Evolutionary conservation across 2,888 invertebrate genomes (phyloP), one percentile per base, ranked within the genome.

Genomic region (Osmoderma eremita): DNA sequence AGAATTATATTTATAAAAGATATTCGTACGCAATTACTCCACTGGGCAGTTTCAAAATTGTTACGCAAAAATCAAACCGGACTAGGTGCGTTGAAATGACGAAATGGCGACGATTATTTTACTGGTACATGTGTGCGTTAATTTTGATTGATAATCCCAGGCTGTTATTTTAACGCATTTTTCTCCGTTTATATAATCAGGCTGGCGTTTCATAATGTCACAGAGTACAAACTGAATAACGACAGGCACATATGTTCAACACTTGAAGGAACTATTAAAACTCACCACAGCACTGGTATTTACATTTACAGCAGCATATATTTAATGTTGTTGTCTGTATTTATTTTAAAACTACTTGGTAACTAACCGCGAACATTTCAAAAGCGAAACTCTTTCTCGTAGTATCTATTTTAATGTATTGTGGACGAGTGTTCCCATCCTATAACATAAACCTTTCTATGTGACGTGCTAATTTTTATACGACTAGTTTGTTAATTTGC

Each of bases 231-330:
- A 42, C 24, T 17, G 38, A 36, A 54, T 1, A 38, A 54, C 38
- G 8, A 58, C 58, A 58, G 24, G 58, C 58, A 58, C 58, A 58
- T 58, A 58, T 58, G 58, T 58, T 58, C 24, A 45, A 45, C 58
- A 58, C 58, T 58, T 45, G 58, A 58, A 58, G 45, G n/a, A 45
- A 45, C 45, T 45, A 45, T 30, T 30, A 1, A 2, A 10, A 30
- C 30, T 6, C 30, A 30, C 30, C 6, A 30, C 30, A 24, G 45
- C 58, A 42, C 45, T 36, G n/a, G 12, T 30, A n/a, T 30, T 30
- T 36, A 30, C 10, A 24, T 24, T n/a, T 24, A 24, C 10, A 22
- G 6, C 3, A 1, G 6, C 6, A 30, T 30, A 6, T 30, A 30
- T 30, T n/a, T n/a, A n/a, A 10, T 6, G 30, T 1, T 30, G 3